Percentiles rank a stretch among this genome's conserved stretches.
These are phyloP conservation scores for Galago senegalensis DNA, from an alignment of 2,797 vertebrate species.

Conservation along the genomic window DNA sequence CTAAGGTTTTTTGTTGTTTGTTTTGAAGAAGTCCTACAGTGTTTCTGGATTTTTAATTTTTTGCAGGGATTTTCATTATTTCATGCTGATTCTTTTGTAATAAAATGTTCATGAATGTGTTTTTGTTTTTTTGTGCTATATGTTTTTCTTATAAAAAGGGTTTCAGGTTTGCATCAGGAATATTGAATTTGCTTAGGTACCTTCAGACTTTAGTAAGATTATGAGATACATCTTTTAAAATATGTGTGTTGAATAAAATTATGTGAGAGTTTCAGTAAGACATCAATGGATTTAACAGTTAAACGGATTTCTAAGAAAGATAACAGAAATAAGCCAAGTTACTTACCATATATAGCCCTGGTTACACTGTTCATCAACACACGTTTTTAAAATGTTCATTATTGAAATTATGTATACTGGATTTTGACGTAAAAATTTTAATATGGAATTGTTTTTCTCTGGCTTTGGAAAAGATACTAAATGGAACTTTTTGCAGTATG, in stretches of 20 bases:
- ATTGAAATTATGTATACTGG: slow-evolving; percentile 27
- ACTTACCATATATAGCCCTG: not conserved
- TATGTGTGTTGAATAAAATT: slow-evolving; percentile 21
- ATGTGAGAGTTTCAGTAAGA: slow-evolving; percentile 8
- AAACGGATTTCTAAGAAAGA: slow-evolving; percentile 17
- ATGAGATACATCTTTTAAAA: slow-evolving; percentile 50
- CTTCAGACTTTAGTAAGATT: slow-evolving; percentile 51
- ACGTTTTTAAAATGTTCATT: not conserved
- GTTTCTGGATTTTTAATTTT: slow-evolving; percentile 41
- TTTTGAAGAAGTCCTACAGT: slow-evolving; percentile 49
- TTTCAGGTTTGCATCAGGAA: slow-evolving; percentile 62
- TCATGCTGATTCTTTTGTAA: slow-evolving; percentile 25
- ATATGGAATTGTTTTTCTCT: slow-evolving; percentile 11
- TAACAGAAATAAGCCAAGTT: slow-evolving; percentile 9
- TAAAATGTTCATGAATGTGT: slow-evolving; percentile 56
- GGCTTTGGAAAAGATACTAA: slow-evolving; percentile 58
- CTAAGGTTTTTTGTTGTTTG: not conserved
- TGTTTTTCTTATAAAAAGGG: slow-evolving; percentile 45
- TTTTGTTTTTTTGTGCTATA: not conserved
- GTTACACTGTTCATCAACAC: not conserved
- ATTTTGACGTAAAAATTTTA: slow-evolving; percentile 50
- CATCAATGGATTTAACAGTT: slow-evolving; percentile 48
- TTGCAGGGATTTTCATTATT: slow-evolving; percentile 6
- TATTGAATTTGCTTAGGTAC: slow-evolving; percentile 43
- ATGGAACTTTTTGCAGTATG: slow-evolving; percentile 10